Base-by-base conservation (phyloP, 2,888 invertebrate genomes). In the Micoletzkya japonica region DNA sequence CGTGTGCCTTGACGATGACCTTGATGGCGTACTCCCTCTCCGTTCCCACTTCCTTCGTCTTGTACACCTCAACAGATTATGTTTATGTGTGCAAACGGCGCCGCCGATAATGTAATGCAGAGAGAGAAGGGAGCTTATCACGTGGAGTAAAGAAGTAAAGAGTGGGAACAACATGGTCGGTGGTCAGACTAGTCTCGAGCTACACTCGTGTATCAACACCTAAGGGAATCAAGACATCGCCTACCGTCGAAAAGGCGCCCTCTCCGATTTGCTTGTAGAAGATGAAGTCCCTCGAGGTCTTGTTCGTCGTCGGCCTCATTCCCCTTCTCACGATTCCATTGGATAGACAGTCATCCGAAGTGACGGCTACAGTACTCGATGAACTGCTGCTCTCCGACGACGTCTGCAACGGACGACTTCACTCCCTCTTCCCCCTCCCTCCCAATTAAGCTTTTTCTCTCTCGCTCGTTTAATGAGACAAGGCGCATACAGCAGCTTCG, bases 201-300 rank as follows among this genome's bases (percentile, higher is more conserved):
- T 26, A n/a, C 37, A 57, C n/a, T n/a, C n/a, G n/a, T n/a, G n/a
- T n/a, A n/a, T n/a, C n/a, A n/a, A n/a, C n/a, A n/a, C n/a, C n/a
- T n/a, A n/a, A n/a, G n/a, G n/a, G n/a, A n/a, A n/a, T n/a, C n/a
- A n/a, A n/a, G 20, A 44, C 20, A 34, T n/a, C n/a, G n/a, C n/a
- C 87, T 85, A 91, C 97, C 73, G 92, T 93, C 83, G 95, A 95
- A 87, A 93, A 98, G 86, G 95, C 95, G 76, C 97, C 97, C 87
- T 97, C 96, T 76, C 97, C 97, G 82, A 98, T 92, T 75, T 92
- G 90, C 89, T 93, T 93, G 72, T 94, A 93, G 88, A 98, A 98
- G 84, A 93, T 91, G 87, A 92, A 97, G 88, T 97, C 95, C 0
- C 2, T 1, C 1, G 64, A 54, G 2, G 7, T 24, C 30, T 54